Evolutionary conservation across 2,888 invertebrate genomes (phyloP), one percentile per base, ranked within the genome.

Genomic region (Microctonus brassicae): DNA sequence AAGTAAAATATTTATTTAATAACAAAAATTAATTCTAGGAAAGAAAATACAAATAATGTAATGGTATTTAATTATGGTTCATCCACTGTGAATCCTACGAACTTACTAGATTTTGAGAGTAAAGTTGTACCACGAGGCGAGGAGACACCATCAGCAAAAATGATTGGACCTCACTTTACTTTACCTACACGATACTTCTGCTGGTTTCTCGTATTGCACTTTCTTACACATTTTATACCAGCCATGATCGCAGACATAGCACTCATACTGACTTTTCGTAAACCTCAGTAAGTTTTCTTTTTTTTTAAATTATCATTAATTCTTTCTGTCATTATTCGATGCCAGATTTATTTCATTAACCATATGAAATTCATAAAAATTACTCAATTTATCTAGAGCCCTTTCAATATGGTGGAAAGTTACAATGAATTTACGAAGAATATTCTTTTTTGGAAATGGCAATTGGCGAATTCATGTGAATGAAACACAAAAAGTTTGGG

Each of bases 11-110:
- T n/a, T n/a, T n/a, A n/a, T n/a, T n/a, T n/a, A n/a, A n/a, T n/a
- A n/a, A n/a, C n/a, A n/a, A n/a, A n/a, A n/a, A n/a, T n/a, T n/a
- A n/a, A n/a, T n/a, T n/a, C n/a, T 58, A 75, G 73, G 34, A 58
- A 65, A n/a, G 20, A 60, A 1, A 36, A 81, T 78, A 80, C 87
- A 20, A 55, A 26, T n/a, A 53, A 22, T 11, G 80, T 88, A 74
- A 89, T 91, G 0, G 91, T 97, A 57, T 97, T 94, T 88, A 97
- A 97, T 88, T 95, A 93, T 86, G 94, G 95, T 1, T 94, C 95
- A 0, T 94, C 95, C 0, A 89, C 90, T 1, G 91, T 94, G 75
- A 96, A 96, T 83, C 77, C 78, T 26, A 69, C 80, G 1, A 74
- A 63, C 1, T 22, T 75, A 6, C 52, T 52, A 10, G 42, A 66